A percentile compares a stretch with the other conserved stretches of the same genome.
These are phyloP conservation scores for Anomalospiza imberbis DNA, from an alignment of 2,797 vertebrate genomes.

Conservation along the genomic window DNA sequence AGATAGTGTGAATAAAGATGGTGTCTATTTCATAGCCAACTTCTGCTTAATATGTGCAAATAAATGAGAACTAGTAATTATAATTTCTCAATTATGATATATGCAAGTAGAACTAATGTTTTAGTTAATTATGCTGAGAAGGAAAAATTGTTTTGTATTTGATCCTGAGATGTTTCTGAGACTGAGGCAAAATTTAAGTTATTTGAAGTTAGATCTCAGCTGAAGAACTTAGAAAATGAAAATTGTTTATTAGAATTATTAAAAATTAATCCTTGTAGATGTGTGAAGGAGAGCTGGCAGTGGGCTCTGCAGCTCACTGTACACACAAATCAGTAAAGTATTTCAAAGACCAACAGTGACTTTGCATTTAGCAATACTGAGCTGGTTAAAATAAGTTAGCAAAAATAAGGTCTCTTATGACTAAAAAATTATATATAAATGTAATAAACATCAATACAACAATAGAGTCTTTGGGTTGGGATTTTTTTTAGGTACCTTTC, in stretches of 20 bases:
- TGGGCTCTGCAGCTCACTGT: background rate
- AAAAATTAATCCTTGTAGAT: background rate
- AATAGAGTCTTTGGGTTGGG: background rate
- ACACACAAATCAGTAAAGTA: background rate
- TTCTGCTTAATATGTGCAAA: background rate
- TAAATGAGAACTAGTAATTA: background rate
- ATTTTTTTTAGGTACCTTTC: constrained; percentile 88
- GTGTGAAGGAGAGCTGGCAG: background rate
- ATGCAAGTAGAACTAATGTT: background rate
- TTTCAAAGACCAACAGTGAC: background rate
- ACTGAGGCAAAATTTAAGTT: background rate
- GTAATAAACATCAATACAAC: background rate
- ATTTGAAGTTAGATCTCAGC: background rate
- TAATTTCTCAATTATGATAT: background rate
- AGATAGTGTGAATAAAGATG: background rate
- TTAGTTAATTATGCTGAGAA: background rate
- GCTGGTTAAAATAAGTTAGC: background rate
- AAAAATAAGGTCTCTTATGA: background rate
- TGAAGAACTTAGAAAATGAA: background rate
- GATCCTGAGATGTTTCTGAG: background rate
- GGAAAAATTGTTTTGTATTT: background rate
- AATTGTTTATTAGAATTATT: background rate
- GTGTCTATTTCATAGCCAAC: background rate
- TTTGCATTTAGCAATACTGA: background rate
- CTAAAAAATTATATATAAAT: background rate